Evolutionary conservation across 2,113 vertebrate species (phyloP).

Genomic region (Oostethus manadensis): DNA sequence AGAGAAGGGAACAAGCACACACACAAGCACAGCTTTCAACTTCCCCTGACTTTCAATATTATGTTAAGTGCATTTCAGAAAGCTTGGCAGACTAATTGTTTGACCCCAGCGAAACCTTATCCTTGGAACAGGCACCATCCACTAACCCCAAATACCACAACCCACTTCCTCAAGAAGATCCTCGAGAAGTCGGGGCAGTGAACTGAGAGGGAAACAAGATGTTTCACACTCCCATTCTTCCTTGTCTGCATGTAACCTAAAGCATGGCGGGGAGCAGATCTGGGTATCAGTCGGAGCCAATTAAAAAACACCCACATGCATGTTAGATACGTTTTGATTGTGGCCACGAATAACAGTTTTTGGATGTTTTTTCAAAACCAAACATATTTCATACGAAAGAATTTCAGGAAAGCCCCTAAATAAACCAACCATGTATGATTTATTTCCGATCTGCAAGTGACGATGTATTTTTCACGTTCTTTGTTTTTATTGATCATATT

Average conservation of each 20-base stretch:
- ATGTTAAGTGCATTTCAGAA: conserved; percentile 65
- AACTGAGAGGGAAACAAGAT: conserved; percentile 38
- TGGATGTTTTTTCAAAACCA: too few species aligned
- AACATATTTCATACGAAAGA: too few species aligned
- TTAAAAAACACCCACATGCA: too few species aligned
- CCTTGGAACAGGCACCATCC: conserved; percentile 37
- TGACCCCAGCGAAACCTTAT: conserved; percentile 56
- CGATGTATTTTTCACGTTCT: conserved; percentile 4
- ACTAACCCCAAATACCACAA: conserved; percentile 32
- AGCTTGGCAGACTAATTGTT: conserved; percentile 59
- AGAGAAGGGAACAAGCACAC: conserved; percentile 34
- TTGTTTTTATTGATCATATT: conserved; percentile 12
- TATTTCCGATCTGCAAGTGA: conserved; percentile 5
- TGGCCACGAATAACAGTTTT: too few species aligned
- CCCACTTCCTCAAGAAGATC: conserved; percentile 13
- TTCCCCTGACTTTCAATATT: conserved; percentile 51
- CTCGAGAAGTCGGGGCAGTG: conserved; percentile 14
- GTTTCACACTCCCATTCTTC: conserved; percentile 13
- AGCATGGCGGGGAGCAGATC: too few species aligned
- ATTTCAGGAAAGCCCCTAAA: too few species aligned
- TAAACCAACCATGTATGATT: too few species aligned
- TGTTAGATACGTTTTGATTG: too few species aligned
- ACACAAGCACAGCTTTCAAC: conserved; percentile 45
- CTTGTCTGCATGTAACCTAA: conserved; percentile 13
- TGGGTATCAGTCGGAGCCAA: not conserved